phyloP scores from a whole-genome alignment of 2,797 vertebrate species.

The Euthynnus affinis region DNA sequence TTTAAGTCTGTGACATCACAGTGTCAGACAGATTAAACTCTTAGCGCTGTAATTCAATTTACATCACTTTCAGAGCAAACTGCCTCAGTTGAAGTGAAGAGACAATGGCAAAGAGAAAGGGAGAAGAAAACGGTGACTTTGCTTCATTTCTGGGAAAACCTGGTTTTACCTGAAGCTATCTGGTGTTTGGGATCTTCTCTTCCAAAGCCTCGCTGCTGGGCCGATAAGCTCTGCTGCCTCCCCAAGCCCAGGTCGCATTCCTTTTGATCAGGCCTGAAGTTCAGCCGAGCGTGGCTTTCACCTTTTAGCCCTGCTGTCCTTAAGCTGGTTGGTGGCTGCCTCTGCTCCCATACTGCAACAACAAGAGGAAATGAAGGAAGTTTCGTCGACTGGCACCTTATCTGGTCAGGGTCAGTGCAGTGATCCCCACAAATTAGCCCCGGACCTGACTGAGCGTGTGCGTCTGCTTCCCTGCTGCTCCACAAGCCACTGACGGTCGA shows the following conservation, averaged over 20 bases:
- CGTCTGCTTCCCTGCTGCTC: constrained; percentile 51
- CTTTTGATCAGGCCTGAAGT: constrained; percentile 83
- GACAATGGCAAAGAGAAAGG: constrained; percentile 33
- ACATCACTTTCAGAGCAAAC: constrained; percentile 20
- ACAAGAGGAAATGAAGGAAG: constrained; percentile 87
- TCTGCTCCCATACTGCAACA: constrained; percentile 79
- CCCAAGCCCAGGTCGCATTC: constrained; percentile 76
- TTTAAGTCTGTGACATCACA: constrained; percentile 21
- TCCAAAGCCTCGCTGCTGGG: constrained; percentile 70
- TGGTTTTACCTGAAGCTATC: constrained; percentile 73
- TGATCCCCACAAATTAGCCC: constrained; percentile 83
- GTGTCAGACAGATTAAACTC: constrained; percentile 35
- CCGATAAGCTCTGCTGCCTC: constrained; percentile 74
- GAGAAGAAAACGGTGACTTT: constrained; percentile 34
- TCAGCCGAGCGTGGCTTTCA: constrained; percentile 83
- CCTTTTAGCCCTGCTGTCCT: constrained; percentile 82
- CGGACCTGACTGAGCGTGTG: constrained; percentile 54
- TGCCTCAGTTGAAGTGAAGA: constrained; percentile 44
- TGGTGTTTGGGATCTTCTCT: constrained; percentile 69
- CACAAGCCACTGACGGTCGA: constrained; percentile 53
- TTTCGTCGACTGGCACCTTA: constrained; percentile 84
- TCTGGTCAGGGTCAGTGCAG: constrained; percentile 78
- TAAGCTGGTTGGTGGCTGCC: constrained; percentile 74
- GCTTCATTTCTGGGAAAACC: constrained; percentile 50
- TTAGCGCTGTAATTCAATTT: constrained; percentile 51